Evolutionary conservation across 2,113 vertebrate genomes (phyloP).

Genomic region (Pyrgilauda ruficollis): DNA sequence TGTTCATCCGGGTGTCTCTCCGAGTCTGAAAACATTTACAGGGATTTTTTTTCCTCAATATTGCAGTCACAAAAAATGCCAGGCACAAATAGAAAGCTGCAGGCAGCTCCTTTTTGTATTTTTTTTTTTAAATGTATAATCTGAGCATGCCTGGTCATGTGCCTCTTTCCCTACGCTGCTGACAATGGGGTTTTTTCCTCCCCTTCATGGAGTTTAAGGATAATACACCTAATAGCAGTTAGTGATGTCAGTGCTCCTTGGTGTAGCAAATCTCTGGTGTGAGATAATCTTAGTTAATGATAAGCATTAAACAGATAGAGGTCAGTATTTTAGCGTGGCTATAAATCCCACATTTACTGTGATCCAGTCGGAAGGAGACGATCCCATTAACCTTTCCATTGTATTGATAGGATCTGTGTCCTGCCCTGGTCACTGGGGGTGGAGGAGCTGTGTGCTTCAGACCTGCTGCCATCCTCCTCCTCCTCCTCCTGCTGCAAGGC

Average conservation of each 20-base stretch:
- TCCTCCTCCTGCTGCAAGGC: neutral
- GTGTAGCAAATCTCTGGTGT: conserved; percentile 71
- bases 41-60: conserved; percentile 23
- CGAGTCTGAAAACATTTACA: neutral
- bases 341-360: conserved; percentile 66
- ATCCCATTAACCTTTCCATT: conserved; percentile 72
- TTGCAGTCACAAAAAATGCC: neutral
- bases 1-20: neutral
- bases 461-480: neutral
- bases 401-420: neutral
- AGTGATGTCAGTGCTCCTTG: conserved; percentile 72
- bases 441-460: neutral
- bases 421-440: neutral
- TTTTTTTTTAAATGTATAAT: neutral
- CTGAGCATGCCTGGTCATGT: neutral
- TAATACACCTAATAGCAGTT: conserved; percentile 67
- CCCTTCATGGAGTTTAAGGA: conserved; percentile 68
- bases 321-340: conserved; percentile 66
- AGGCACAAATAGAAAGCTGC: neutral
- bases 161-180: conserved; percentile 51
- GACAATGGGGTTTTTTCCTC: conserved; percentile 58
- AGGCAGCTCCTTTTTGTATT: neutral
- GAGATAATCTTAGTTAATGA: conserved; percentile 77
- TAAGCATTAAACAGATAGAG: conserved; percentile 74
- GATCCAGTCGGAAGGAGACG: conserved; percentile 54